A percentile compares a stretch with the other conserved stretches of the same genome.
Evolutionary conservation across 2,797 vertebrate species (phyloP).

Genomic region (Channa striata): DNA sequence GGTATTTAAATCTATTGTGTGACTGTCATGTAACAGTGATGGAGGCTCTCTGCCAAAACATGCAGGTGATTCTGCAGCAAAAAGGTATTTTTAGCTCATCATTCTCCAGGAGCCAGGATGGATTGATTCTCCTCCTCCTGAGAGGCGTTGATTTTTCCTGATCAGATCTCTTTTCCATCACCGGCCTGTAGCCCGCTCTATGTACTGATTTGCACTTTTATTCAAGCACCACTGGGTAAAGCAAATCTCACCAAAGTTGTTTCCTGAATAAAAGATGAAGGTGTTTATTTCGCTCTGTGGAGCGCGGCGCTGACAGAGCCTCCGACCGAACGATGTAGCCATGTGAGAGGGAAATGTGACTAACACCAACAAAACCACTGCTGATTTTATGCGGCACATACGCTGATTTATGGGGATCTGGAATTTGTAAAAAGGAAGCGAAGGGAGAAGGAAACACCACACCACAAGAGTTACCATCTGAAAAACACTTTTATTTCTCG

Average conservation of each 20-base stretch:
- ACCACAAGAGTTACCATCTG: too few relatives aligned
- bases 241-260: slow-evolving; percentile 52
- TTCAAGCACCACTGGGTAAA: slow-evolving; percentile 42
- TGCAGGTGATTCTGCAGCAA: slow-evolving; percentile 7
- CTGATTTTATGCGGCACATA: background rate
- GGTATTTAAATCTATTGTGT: slow-evolving; percentile 17
- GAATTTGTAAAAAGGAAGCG: background rate
- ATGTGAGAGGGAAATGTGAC: background rate
- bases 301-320: slow-evolving; percentile 9
- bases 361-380: slow-evolving; percentile 1
- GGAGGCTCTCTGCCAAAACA: slow-evolving; percentile 24
- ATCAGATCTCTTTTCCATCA: slow-evolving; percentile 37
- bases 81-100: slow-evolving; percentile 35
- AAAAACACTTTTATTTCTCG: background rate
- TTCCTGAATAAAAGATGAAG: slow-evolving; percentile 57
- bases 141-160: slow-evolving; percentile 38
- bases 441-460: background rate
- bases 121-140: slow-evolving; percentile 23
- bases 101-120: slow-evolving; percentile 20
- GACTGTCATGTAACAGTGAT: slow-evolving; percentile 14
- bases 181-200: slow-evolving; percentile 30
- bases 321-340: background rate
- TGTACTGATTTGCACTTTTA: slow-evolving; percentile 54
- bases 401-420: background rate
- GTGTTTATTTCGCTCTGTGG: slow-evolving; percentile 30